Base-by-base conservation (phyloP, 2,888 invertebrate species). In the Orthonevra nobilis region DNA sequence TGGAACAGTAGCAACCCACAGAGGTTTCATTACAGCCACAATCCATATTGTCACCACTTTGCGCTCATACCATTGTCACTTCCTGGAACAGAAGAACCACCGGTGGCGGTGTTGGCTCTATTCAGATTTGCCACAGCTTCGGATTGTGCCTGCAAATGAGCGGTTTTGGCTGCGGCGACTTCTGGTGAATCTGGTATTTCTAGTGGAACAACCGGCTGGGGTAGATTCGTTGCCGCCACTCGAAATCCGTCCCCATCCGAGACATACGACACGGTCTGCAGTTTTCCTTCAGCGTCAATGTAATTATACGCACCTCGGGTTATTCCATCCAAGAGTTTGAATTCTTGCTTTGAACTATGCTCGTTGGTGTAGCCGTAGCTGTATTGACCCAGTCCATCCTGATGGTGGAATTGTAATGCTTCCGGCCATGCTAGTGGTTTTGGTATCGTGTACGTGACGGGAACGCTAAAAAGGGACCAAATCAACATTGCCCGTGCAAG, bases 331-430 rank as follows among this genome's bases (percentile, higher is more conserved):
- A 87, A 84, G 34, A 90, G 88, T 84, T 87, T 89, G 60, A 88
- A 84, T 85, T 92, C 91, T 52, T 89, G 86, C 84, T 91, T 91
- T 73, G 91, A 88, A 20, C 90, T 90, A 14, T 90, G 89, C n/a
- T 89, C 90, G 66, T 90, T 90, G 26, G 89, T 82, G 84, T 91
- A 91, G 9, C 91, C 90, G 84, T 91, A 91, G 66, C 89, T 87
- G 85, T 91, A 91, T 83, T 90, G 90, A 0, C 91, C 91, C 38
- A 90, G 85, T 60, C 88, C 89, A 84, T 92, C 90, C 85, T 91
- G 91, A 32, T 89, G 87, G 84, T 91, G 91, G 84, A 90, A 90
- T 82, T 88, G 87, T 26, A 85, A 84, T 81, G 87, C 82, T 44
- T 85, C 83, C 54, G 87, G 86, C 64, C 72, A 61, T 12, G 63